A percentile compares a stretch with the other conserved stretches of the same genome.
These are phyloP conservation scores for Gouania willdenowi DNA, from an alignment of 2,797 vertebrate species.

Conservation along the genomic window DNA sequence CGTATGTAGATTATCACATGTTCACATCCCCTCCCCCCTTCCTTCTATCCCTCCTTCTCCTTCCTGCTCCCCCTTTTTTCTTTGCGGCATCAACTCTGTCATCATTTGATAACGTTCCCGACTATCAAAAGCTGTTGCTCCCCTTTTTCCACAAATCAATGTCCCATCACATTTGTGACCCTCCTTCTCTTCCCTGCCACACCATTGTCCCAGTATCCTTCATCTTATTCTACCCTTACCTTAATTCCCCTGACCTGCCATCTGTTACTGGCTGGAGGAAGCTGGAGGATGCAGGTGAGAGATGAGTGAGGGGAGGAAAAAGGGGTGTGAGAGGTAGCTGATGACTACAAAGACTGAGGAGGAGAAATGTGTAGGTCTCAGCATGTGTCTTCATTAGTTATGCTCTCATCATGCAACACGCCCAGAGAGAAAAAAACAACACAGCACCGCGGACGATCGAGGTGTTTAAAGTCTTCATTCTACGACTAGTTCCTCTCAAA, in stretches of 20 bases:
- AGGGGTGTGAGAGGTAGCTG: background rate
- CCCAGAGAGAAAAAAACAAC: constrained; percentile 16
- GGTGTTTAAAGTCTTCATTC: no score
- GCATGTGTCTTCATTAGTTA: constrained; percentile 38
- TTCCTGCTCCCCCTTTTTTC: constrained; percentile 4
- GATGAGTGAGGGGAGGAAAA: background rate
- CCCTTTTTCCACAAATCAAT: background rate
- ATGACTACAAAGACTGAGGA: no score
- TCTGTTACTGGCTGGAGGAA: constrained; percentile 40
- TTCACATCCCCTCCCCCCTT: constrained; percentile 9
- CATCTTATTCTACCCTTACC: constrained; percentile 8
- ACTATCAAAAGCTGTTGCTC: background rate
- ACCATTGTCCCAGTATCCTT: constrained; percentile 3
- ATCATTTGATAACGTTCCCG: constrained; percentile 15
- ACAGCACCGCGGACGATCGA: no score
- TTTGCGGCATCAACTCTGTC: background rate
- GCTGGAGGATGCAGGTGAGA: background rate
- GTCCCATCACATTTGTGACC: no score
- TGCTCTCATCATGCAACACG: constrained; percentile 26
- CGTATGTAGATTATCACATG: background rate
- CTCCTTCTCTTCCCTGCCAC: background rate
- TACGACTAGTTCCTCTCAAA: no score
- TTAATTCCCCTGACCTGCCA: constrained; percentile 43
- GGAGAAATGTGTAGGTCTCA: constrained; percentile 34
- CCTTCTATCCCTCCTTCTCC: constrained; percentile 10